Evolutionary conservation across 2,797 vertebrate species (phyloP), one percentile per base, ranked within the genome.

Genomic region (Cebuella pygmaea): DNA sequence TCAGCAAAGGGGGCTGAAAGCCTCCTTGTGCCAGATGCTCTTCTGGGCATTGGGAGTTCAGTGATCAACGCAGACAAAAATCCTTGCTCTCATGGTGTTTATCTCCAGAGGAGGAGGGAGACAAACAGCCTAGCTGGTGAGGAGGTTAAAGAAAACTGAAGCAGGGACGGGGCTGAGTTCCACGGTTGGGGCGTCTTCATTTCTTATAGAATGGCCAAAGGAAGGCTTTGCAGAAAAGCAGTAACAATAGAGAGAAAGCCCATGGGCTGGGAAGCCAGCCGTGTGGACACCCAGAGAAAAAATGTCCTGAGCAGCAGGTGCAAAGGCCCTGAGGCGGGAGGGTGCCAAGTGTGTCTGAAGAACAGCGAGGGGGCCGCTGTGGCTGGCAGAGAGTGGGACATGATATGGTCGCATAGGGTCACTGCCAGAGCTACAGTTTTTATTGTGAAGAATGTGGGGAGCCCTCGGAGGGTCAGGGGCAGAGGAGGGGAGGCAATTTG

Each of bases 321-420:
- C 83, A 85, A 81, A 84, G 78, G 88, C 41, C 78, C 88, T n/a
- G 41, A n/a, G 93, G 83, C 64, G n/a, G 76, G 33, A 19, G 33
- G 30, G 19, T 9, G 64, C 64, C 64, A 8, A n/a, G 30, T 33
- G 30, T n/a, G 64, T 33, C 15, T 64, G 33, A 74, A 50, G 41
- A n/a, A 30, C 17, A 30, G 17, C 0, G 2, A 26, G 59, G 3
- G 7, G 11, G 7, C 20, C 2, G 0, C 4, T 15, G 55, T 36
- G 52, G 19, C n/a, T 17, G 33, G 64, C 27, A 41, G 93, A 64
- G 30, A 24, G 27, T 19, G 44, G n/a, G 50, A 17, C 41, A 13
- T 24, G 12, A 15, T 13, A 39, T 6, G 4, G 74, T 26, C 15
- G 1, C 14, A 7, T 1, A n/a, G 24, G 11, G 22, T 75, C 67